Percentiles rank a stretch among this genome's conserved stretches.
Evolutionary conservation across 2,888 invertebrate species (phyloP).

Genomic region (Leptopilina myrica): DNA sequence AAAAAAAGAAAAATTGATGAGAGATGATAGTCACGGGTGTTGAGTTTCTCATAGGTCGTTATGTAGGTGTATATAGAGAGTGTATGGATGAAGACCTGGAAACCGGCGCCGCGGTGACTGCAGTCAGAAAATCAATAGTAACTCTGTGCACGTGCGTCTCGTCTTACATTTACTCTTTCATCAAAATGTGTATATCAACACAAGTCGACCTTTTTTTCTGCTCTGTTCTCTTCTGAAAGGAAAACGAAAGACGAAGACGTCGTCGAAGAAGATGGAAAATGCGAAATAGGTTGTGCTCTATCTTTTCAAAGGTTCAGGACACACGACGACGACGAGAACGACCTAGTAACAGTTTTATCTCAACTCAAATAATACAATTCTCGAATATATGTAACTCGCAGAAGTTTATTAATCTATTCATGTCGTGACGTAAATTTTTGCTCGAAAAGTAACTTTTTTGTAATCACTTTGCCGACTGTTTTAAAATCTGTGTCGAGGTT

Average conservation of each 20-base stretch:
- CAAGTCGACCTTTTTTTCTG: neutral
- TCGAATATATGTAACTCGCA: too few relatives aligned
- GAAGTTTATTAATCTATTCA: too few relatives aligned
- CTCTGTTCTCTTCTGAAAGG: neutral
- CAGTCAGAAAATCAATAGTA: conserved; percentile 73
- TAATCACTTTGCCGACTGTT: conserved; percentile 4
- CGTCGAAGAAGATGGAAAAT: neutral
- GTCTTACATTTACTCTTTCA: conserved; percentile 52
- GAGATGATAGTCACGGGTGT: conserved; percentile 27
- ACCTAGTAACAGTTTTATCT: conserved; percentile 21
- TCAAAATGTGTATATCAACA: conserved; percentile 13
- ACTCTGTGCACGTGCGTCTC: conserved; percentile 62
- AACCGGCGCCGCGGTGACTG: conserved; percentile 73
- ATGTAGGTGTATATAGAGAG: conserved; percentile 21
- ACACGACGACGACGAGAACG: conserved; percentile 7
- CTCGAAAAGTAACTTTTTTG: neutral
- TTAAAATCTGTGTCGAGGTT: conserved; percentile 24
- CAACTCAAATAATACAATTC: neutral
- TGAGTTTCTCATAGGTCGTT: conserved; percentile 24
- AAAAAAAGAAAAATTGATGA: conserved; percentile 36
- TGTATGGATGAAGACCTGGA: conserved; percentile 40
- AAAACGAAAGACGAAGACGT: neutral
- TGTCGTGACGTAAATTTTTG: neutral
- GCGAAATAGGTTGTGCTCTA: conserved; percentile 11
- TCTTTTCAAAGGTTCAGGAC: conserved; percentile 1